Evolutionary conservation across 2,888 invertebrate genomes (phyloP), one percentile per base, ranked within the genome.

Genomic region (Thera britannica): DNA sequence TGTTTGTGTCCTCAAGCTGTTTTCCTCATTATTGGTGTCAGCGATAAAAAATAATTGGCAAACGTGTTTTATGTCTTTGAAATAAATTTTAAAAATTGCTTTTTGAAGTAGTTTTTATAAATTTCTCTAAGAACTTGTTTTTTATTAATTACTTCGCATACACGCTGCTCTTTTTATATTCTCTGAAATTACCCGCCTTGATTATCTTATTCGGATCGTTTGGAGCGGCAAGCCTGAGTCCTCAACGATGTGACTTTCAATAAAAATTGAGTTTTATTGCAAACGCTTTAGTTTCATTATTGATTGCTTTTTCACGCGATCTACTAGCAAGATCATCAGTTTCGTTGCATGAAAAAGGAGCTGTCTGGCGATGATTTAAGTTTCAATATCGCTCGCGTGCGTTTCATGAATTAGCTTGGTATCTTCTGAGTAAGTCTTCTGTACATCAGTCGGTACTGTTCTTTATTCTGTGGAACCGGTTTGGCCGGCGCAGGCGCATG

Each of bases 171-270:
- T 80, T 89, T 90, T 90, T 90, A 84, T 88, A 75, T 83, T 77
- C 82, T 84, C 82, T 83, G 85, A 89, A 90, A 89, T 88, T 90
- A 87, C 86, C 85, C 84, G 86, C 81, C 83, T 90, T 90, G 90
- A 92, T 92, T 91, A 91, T 91, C 90, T 90, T 89, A 90, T 90
- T 90, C 87, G 87, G 82, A 84, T 86, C 87, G 86, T 9, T 81
- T 84, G 59, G 58, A 57, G 52, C 48, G 60, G 61, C 63, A 48
- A 36, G 48, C 49, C 49, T 48, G n/a, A 62, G 38, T 58, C 44
- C 58, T 57, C 68, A 23, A 61, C 23, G 58, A 62, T 11, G n/a
- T 65, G 44, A 65, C 52, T 55, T 38, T 62, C 52, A 55, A 58
- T 44, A 56, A 8, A 58, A 61, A 58, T 44, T 58, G 34, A 51